These are phyloP conservation scores for Taeniopygia guttata DNA, from an alignment of 2,797 vertebrate species.

Conservation along the genomic window DNA sequence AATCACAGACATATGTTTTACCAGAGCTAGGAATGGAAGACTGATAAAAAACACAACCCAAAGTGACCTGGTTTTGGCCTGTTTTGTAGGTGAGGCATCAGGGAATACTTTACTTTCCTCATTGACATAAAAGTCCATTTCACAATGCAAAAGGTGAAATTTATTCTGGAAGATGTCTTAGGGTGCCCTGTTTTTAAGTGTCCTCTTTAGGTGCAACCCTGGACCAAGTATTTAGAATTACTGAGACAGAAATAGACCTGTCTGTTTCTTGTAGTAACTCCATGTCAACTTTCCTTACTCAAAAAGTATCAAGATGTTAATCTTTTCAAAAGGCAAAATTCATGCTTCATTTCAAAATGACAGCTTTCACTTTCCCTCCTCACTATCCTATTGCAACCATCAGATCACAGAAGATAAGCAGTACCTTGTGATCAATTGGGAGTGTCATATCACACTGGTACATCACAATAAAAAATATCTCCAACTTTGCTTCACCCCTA, in stretches of 20 bases:
- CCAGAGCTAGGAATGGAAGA: neutral
- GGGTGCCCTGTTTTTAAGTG: neutral
- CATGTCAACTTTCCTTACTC: neutral
- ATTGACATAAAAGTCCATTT: neutral
- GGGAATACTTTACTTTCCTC: neutral
- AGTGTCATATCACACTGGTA: neutral
- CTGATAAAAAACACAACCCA: neutral
- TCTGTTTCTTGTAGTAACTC: neutral
- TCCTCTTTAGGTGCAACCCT: neutral
- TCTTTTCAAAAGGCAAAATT: neutral
- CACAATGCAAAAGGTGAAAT: neutral
- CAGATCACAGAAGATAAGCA: neutral
- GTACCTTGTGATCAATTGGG: neutral
- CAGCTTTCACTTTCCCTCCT: neutral
- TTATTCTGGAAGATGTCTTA: neutral
- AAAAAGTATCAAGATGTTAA: neutral
- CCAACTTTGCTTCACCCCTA: neutral
- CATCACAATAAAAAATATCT: neutral
- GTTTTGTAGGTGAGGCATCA: neutral
- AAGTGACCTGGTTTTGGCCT: neutral
- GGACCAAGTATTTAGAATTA: neutral
- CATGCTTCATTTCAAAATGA: neutral
- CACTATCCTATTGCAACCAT: neutral
- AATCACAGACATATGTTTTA: neutral
- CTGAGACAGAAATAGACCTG: neutral